phyloP scores from a whole-genome alignment of 2,888 invertebrate genomes.

The Ephialtes manifestator region DNA sequence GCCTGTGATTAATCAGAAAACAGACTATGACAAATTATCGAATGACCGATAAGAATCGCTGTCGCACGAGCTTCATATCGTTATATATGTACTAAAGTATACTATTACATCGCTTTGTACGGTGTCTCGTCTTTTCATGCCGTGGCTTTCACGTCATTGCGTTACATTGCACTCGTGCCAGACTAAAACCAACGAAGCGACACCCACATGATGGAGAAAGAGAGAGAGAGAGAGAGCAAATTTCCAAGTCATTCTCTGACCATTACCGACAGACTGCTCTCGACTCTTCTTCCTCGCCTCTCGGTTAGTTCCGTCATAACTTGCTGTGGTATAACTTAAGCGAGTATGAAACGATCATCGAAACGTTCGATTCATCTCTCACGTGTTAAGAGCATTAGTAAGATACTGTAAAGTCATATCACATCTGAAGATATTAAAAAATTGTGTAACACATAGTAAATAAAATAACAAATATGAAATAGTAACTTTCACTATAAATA shows the following conservation, averaged over 20 bases:
- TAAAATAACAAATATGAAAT: no score
- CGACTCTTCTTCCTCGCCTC: constrained; percentile 32
- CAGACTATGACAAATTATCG: constrained; percentile 65
- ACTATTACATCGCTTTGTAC: constrained; percentile 61
- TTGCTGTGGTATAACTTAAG: constrained; percentile 23
- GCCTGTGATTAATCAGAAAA: constrained; percentile 62
- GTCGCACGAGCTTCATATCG: constrained; percentile 19
- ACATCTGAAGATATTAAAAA: no score
- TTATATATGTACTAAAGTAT: constrained; percentile 29
- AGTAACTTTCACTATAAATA: no score
- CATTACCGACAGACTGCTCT: constrained; percentile 61
- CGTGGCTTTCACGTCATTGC: constrained; percentile 60
- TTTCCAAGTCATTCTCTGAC: constrained; percentile 67
- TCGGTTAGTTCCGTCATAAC: constrained; percentile 25
- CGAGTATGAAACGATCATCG: constrained; percentile 38
- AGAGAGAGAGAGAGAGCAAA: constrained; percentile 47
- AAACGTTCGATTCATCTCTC: constrained; percentile 32
- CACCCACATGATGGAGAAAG: constrained; percentile 2
- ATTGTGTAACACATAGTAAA: no score
- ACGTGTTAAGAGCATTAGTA: constrained; percentile 39
- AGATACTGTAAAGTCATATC: no score
- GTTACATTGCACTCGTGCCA: constrained; percentile 53
- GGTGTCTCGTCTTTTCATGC: constrained; percentile 51
- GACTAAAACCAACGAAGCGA: constrained; percentile 44
- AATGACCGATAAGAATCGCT: constrained; percentile 50